Conservation (phyloP, 2,113 vertebrate species). For the Peromyscus maniculatus region DNA sequence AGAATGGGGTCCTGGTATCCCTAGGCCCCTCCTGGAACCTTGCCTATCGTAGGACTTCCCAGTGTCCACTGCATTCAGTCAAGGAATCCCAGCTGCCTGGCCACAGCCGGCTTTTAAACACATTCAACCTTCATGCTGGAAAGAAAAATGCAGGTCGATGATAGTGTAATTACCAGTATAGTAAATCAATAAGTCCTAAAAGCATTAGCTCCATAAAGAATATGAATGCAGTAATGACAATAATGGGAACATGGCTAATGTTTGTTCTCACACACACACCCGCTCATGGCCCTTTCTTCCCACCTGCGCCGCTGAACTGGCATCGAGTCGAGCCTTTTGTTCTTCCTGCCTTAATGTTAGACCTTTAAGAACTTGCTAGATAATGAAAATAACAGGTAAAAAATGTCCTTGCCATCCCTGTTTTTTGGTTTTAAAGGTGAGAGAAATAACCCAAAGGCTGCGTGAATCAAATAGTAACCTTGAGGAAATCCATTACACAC, state of each 20-base stretch:
- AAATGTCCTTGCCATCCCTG: conserved; percentile 31
- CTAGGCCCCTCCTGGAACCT: neutral
- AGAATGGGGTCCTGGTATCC: neutral
- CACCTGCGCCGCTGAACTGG: neutral
- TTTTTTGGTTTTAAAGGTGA: conserved; percentile 50
- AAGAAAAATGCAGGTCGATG: conserved; percentile 62
- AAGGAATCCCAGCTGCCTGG: conserved; percentile 20
- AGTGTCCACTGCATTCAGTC: neutral
- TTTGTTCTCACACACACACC: neutral
- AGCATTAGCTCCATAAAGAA: conserved; percentile 68
- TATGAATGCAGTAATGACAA: conserved; percentile 53
- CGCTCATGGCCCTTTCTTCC: neutral
- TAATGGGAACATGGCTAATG: conserved; percentile 48
- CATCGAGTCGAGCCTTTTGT: neutral
- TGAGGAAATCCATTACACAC: neutral
- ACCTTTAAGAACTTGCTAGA: conserved; percentile 33
- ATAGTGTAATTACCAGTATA: conserved; percentile 74
- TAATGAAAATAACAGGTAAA: conserved; percentile 58
- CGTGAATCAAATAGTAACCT: conserved; percentile 13
- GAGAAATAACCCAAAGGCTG: conserved; percentile 59
- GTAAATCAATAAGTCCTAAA: conserved; percentile 77
- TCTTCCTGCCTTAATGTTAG: conserved; percentile 39
- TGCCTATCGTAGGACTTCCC: neutral
- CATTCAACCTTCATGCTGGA: conserved; percentile 55
- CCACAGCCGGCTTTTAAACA: conserved; percentile 57